Evolutionary conservation across 2,888 invertebrate species (phyloP).

Genomic region (Hemistola chrysoprasaria): DNA sequence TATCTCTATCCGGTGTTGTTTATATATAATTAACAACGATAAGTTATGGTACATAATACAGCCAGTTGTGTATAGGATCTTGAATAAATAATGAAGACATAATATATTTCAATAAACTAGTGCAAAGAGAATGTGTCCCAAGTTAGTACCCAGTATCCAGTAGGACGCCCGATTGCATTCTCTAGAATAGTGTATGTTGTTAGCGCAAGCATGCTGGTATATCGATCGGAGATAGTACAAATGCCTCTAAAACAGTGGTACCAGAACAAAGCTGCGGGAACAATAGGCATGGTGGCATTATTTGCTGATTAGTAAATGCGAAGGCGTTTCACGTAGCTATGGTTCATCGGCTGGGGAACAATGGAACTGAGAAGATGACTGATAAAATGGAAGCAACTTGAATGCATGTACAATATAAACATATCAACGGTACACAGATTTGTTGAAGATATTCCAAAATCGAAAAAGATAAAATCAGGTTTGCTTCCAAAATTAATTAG

Average conservation of each 20-base stretch:
- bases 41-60: conserved; percentile 1
- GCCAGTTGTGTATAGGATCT: too few species aligned
- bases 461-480: background rate
- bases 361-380: conserved; percentile 29
- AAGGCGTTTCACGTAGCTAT: conserved; percentile 33
- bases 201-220: too few species aligned
- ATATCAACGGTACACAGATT: too few species aligned
- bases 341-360: conserved; percentile 47
- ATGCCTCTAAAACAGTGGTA: conserved; percentile 1
- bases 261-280: conserved; percentile 28
- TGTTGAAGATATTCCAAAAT: too few species aligned
- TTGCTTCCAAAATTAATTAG: too few species aligned
- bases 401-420: background rate
- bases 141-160: too few species aligned
- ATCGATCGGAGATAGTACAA: too few species aligned
- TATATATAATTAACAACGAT: conserved; percentile 8
- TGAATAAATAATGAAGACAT: too few species aligned
- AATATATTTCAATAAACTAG: background rate
- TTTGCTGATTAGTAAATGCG: conserved; percentile 33
- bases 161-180: too few species aligned
- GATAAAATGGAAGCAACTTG: conserved; percentile 5
- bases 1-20: conserved; percentile 8
- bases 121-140: background rate
- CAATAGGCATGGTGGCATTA: conserved; percentile 30
- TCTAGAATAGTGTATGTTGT: too few species aligned